Conservation (phyloP, 2,888 invertebrate genomes). For the Urechis unicinctus region DNA sequence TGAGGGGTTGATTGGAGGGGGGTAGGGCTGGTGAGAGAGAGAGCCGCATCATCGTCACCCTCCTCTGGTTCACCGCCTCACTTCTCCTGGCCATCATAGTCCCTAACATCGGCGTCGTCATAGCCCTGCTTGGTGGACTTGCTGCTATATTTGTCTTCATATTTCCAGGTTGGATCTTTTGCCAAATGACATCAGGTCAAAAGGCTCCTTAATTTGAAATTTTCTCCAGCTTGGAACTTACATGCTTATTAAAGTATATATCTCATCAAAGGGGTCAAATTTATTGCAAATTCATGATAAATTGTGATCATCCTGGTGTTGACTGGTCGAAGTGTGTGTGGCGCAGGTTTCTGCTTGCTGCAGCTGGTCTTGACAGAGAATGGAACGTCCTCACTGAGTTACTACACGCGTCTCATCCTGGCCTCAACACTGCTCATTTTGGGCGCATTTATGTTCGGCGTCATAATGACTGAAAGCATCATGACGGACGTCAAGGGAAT, state of each 20-base stretch:
- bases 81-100: constrained; percentile 56
- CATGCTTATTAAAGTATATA: too few species aligned
- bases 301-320: not conserved
- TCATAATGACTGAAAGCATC: constrained; percentile 43
- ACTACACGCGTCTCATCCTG: constrained; percentile 21
- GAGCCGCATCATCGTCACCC: constrained; percentile 50
- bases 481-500: constrained; percentile 27
- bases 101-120: constrained; percentile 59
- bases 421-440: constrained; percentile 35
- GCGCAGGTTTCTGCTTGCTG: constrained; percentile 45
- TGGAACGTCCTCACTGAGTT: constrained; percentile 12
- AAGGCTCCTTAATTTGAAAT: too few species aligned
- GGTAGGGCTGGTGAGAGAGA: constrained; percentile 34
- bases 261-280: too few species aligned
- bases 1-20: constrained; percentile 38
- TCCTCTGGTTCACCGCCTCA: constrained; percentile 56
- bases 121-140: constrained; percentile 58
- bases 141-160: constrained; percentile 60
- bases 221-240: too few species aligned
- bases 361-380: constrained; percentile 26
- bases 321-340: too few species aligned
- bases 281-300: too few species aligned
- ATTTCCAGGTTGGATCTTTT: constrained; percentile 53
- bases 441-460: constrained; percentile 49
- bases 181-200: constrained; percentile 1